Percentiles rank a stretch among this genome's conserved stretches.
Conservation (phyloP, 2,113 vertebrate genomes). For the Stercorarius parasiticus region DNA sequence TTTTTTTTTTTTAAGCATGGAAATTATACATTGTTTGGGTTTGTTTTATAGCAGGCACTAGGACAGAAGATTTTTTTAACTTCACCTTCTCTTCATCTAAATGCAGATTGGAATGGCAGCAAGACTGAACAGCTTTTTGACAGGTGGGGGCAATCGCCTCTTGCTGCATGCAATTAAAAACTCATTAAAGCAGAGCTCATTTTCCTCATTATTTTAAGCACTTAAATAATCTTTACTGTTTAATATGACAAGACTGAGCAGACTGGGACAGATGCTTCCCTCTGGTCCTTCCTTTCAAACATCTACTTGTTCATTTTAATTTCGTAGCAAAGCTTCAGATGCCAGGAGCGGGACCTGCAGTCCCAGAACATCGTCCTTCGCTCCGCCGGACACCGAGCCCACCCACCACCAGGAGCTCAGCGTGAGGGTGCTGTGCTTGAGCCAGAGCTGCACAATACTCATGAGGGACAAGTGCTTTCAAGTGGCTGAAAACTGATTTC, state of each 20-base stretch:
- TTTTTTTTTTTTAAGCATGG: neutral
- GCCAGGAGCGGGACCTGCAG: neutral
- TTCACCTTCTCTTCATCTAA: neutral
- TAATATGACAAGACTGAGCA: constrained; percentile 10
- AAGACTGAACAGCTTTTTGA: neutral
- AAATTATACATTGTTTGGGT: neutral
- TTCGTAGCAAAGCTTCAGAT: neutral
- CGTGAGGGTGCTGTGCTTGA: fast-evolving
- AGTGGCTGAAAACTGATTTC: neutral
- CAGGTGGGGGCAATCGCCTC: neutral
- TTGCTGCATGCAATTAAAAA: constrained; percentile 29
- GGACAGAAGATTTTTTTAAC: neutral
- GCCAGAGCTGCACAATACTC: neutral
- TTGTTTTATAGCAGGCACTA: neutral
- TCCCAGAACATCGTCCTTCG: neutral
- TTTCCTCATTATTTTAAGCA: constrained; percentile 39
- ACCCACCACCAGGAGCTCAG: neutral
- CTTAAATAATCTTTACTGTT: neutral
- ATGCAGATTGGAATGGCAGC: neutral
- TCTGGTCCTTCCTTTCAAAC: neutral
- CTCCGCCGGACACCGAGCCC: fast-evolving
- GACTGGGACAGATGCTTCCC: neutral
- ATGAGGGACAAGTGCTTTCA: neutral
- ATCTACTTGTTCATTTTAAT: neutral
- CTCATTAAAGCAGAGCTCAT: constrained; percentile 24